Evolutionary conservation across 2,797 vertebrate species (phyloP).

Genomic region (Bovichtus diacanthus): DNA sequence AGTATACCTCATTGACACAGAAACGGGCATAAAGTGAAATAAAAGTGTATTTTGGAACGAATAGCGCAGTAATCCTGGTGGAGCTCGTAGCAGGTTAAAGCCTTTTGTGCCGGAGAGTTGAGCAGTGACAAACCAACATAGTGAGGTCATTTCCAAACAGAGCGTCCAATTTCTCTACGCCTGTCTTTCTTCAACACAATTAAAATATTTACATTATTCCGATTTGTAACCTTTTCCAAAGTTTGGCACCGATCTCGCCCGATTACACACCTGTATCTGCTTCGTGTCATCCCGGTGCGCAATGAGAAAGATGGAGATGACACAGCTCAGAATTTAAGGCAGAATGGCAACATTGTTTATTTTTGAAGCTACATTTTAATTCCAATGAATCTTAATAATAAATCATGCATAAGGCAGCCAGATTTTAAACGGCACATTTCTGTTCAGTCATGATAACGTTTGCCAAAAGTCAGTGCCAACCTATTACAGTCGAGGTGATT

Average conservation of each 20-base stretch:
- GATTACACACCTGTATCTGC: slow-evolving; percentile 55
- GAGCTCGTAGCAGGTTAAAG: slow-evolving; percentile 39
- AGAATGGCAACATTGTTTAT: not conserved
- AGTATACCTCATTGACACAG: not conserved
- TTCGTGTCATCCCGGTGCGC: slow-evolving; percentile 22
- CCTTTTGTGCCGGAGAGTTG: slow-evolving; percentile 47
- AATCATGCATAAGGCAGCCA: not conserved
- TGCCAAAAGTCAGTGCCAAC: slow-evolving; percentile 7
- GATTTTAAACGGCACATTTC: slow-evolving; percentile 3
- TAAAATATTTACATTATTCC: slow-evolving; percentile 14
- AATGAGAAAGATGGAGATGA: slow-evolving; percentile 33
- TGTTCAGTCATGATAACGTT: slow-evolving; percentile 10
- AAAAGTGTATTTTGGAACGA: not conserved
- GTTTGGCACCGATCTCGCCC: not conserved
- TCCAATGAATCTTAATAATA: not conserved
- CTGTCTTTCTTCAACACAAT: not conserved
- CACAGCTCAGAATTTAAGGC: not conserved
- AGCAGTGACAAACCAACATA: slow-evolving; percentile 56
- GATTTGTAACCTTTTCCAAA: not conserved
- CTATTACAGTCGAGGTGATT: not conserved
- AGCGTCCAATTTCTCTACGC: slow-evolving; percentile 30
- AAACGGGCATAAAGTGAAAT: not conserved
- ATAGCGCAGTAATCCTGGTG: not conserved
- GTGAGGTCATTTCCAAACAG: slow-evolving; percentile 68
- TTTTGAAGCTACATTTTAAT: not conserved